phyloP scores from a whole-genome alignment of 1,140 invertebrate genomes.

The Drosophila jambulina region DNA sequence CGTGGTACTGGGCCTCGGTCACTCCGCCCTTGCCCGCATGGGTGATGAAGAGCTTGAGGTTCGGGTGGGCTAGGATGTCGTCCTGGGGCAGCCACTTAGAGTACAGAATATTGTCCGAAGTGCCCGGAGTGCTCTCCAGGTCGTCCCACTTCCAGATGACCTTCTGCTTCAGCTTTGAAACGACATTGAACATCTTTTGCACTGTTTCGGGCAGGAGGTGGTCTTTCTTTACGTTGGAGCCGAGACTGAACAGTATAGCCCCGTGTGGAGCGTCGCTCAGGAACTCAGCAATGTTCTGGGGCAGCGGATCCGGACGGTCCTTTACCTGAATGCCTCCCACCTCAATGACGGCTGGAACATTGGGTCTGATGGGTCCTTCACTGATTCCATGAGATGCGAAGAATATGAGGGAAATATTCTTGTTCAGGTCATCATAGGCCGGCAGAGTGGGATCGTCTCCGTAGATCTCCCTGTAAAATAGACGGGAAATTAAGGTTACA shows the following conservation, averaged over 20 bases:
- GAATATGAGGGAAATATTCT: conserved; percentile 62
- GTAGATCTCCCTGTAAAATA: conserved; percentile 35
- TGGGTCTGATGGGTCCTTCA: conserved; percentile 71
- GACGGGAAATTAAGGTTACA: background rate
- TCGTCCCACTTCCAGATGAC: conserved; percentile 86
- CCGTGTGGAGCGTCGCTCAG: conserved; percentile 55
- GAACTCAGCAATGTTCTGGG: conserved; percentile 49
- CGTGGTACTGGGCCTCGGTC: conserved; percentile 85
- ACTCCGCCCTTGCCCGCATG: conserved; percentile 88
- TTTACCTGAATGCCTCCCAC: conserved; percentile 85
- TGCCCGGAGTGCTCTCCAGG: conserved; percentile 67
- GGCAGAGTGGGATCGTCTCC: conserved; percentile 47
- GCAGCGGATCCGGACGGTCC: conserved; percentile 64
- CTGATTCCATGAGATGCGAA: conserved; percentile 58
- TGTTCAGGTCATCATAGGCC: conserved; percentile 45
- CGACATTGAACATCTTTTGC: conserved; percentile 85
- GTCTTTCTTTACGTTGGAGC: conserved; percentile 85
- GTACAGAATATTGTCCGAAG: conserved; percentile 86
- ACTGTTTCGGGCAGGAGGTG: conserved; percentile 83
- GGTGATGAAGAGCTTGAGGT: conserved; percentile 89
- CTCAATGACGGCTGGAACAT: conserved; percentile 79
- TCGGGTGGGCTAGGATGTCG: conserved; percentile 86
- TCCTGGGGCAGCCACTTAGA: conserved; percentile 87
- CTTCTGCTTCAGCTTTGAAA: conserved; percentile 83
- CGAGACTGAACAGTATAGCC: conserved; percentile 87